These are phyloP conservation scores for Bactericera cockerelli DNA, from an alignment of 1,140 invertebrate species.

Conservation along the genomic window DNA sequence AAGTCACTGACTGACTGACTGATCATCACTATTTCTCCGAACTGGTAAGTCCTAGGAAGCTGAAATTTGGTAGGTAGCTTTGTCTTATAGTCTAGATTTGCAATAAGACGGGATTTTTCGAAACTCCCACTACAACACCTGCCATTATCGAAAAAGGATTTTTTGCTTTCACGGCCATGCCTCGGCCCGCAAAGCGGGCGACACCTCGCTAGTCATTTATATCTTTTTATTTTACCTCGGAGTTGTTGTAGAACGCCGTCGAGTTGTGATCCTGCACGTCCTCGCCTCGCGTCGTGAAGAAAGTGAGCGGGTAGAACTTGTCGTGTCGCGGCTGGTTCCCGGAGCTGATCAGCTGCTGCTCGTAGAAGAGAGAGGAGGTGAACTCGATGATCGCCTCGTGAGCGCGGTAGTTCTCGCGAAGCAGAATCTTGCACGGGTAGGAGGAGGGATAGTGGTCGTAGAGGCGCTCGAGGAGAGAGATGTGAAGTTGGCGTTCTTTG, in stretches of 20 bases:
- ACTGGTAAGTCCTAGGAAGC: no score
- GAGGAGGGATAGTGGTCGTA: constrained; percentile 59
- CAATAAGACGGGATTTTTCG: no score
- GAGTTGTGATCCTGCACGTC: constrained; percentile 64
- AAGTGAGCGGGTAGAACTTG: constrained; percentile 57
- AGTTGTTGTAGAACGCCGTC: constrained; percentile 71
- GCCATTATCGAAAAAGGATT: no score
- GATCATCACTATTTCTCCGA: no score
- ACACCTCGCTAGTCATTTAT: no score
- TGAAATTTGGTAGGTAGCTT: no score
- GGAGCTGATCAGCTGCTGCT: constrained; percentile 53
- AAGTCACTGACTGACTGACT: no score
- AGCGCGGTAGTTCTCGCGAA: constrained; percentile 75
- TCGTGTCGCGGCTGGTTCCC: constrained; percentile 49
- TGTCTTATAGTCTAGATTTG: no score
- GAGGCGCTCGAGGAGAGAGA: constrained; percentile 62
- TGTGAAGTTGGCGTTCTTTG: constrained; percentile 56
- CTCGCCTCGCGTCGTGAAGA: constrained; percentile 63
- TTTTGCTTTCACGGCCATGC: no score
- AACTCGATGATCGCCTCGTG: constrained; percentile 67
- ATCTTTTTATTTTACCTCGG: constrained; percentile 57
- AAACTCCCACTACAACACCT: no score
- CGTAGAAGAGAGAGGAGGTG: constrained; percentile 70
- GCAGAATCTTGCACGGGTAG: constrained; percentile 62
- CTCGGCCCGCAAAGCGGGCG: no score